A percentile compares a stretch with the other conserved stretches of the same genome.
Conservation (phyloP, 2,888 invertebrate species). For the Byasa hedistus region DNA sequence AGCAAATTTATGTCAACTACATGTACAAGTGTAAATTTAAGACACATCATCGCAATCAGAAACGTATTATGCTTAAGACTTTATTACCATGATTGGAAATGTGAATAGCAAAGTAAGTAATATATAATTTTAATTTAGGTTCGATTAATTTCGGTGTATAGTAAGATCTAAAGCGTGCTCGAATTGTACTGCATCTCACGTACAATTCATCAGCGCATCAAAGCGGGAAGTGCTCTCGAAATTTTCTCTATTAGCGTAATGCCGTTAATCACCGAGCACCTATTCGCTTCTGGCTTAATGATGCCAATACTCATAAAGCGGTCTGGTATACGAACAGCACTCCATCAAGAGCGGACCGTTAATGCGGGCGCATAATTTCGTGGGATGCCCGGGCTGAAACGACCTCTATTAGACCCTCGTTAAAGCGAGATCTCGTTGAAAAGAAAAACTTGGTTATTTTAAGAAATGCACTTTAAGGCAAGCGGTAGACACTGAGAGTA, state of each 20-base stretch:
- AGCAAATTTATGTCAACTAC: no score
- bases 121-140: no score
- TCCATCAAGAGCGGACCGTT: conserved; percentile 46
- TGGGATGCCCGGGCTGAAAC: conserved; percentile 38
- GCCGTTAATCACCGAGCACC: conserved; percentile 30
- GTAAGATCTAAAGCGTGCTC: no score
- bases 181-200: conserved; percentile 8
- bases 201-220: conserved; percentile 13
- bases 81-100: no score
- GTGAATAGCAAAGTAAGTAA: no score
- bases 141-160: no score
- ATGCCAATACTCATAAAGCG: conserved; percentile 53
- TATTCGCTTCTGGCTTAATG: conserved; percentile 40
- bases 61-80: no score
- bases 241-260: conserved; percentile 25
- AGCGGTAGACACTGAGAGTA: no score
- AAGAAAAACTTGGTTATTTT: conserved; percentile 31
- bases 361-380: conserved; percentile 52
- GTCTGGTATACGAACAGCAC: conserved; percentile 45
- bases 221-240: conserved; percentile 15
- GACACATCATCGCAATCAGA: no score
- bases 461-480: conserved; percentile 17
- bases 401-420: conserved; percentile 47
- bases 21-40: no score
- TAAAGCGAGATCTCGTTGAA: conserved; percentile 37